Evolutionary conservation across 1,140 invertebrate species (phyloP).

Genomic region (Asbolus verrucosus): DNA sequence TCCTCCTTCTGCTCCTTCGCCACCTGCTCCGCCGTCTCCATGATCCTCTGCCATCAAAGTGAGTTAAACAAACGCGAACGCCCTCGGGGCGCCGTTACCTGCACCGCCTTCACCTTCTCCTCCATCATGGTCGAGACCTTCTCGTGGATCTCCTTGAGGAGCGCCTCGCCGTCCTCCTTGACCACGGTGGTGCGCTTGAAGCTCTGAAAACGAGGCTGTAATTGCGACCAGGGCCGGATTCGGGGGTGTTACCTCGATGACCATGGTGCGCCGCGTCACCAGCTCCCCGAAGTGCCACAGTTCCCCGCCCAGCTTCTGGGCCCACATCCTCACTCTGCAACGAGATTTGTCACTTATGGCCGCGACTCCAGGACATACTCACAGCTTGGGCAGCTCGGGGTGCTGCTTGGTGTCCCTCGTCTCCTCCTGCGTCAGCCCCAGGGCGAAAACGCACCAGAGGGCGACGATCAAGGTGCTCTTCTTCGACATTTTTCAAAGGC

Average conservation of each 20-base stretch:
- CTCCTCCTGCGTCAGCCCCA: background rate
- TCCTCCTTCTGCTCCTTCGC: slow-evolving; percentile 73
- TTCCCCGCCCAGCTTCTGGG: slow-evolving; percentile 62
- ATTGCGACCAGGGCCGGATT: too few species aligned
- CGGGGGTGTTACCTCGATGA: slow-evolving; percentile 63
- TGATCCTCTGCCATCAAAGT: slow-evolving; percentile 73
- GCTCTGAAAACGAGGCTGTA: too few species aligned
- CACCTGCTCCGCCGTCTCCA: slow-evolving; percentile 83
- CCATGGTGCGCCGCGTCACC: slow-evolving; percentile 59
- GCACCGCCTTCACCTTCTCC: slow-evolving; percentile 85
- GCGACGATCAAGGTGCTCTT: background rate
- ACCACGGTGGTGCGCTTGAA: slow-evolving; percentile 80
- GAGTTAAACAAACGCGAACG: background rate
- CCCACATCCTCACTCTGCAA: slow-evolving; percentile 62
- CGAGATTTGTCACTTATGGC: background rate
- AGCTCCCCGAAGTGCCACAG: slow-evolving; percentile 63
- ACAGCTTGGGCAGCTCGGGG: slow-evolving; percentile 58
- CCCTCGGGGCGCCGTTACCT: slow-evolving; percentile 65
- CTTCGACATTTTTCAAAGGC: background rate
- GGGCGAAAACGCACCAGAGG: too few species aligned
- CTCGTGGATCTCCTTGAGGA: slow-evolving; percentile 81
- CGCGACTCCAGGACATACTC: slow-evolving; percentile 37
- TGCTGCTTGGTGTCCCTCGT: slow-evolving; percentile 55
- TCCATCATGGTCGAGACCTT: slow-evolving; percentile 87
- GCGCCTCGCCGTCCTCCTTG: slow-evolving; percentile 75